phyloP scores from a whole-genome alignment of 2,797 vertebrate species.

The Acanthopagrus latus region DNA sequence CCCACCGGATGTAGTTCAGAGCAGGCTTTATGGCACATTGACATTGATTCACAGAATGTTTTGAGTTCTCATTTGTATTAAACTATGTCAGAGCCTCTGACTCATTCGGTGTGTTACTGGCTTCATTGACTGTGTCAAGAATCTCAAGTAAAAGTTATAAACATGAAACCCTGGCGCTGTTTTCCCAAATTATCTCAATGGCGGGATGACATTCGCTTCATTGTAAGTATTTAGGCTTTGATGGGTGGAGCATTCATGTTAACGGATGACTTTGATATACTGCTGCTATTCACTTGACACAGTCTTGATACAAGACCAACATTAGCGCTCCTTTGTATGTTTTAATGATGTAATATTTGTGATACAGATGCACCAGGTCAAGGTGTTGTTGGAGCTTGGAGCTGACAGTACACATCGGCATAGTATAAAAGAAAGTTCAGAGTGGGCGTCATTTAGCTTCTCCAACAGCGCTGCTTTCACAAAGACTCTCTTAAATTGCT shows the following conservation, averaged over 20 bases:
- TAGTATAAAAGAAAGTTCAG: neutral
- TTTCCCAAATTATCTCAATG: conserved; percentile 2
- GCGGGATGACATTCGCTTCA: neutral
- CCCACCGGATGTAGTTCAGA: neutral
- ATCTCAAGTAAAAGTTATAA: neutral
- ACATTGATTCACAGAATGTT: neutral
- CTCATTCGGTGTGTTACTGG: neutral
- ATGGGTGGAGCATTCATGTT: neutral
- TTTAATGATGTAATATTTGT: conserved; percentile 11
- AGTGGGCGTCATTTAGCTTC: neutral
- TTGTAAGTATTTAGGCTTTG: neutral
- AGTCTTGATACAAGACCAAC: neutral
- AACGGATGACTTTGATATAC: neutral
- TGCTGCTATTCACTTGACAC: neutral
- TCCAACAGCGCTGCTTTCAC: conserved; percentile 1
- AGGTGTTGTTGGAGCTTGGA: neutral
- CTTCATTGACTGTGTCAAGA: conserved; percentile 3
- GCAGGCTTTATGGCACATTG: neutral
- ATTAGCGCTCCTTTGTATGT: neutral
- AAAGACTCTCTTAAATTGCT: neutral
- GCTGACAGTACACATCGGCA: neutral
- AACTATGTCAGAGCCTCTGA: conserved; percentile 9
- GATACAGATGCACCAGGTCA: neutral
- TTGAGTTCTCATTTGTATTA: conserved; percentile 6
- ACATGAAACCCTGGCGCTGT: neutral